These are phyloP conservation scores for Lathamus discolor DNA, from an alignment of 2,113 vertebrate genomes.

Conservation along the genomic window DNA sequence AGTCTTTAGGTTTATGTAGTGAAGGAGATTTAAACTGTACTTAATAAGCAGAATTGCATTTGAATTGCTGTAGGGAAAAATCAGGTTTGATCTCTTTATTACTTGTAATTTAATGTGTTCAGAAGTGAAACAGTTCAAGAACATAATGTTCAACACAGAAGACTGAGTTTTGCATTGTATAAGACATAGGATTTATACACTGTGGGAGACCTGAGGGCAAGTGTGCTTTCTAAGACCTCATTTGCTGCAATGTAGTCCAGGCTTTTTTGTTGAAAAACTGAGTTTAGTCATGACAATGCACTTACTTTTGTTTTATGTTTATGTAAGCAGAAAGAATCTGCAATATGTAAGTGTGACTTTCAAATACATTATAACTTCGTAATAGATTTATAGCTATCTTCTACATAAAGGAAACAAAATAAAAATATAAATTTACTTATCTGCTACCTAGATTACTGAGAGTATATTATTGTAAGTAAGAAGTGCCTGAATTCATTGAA, in stretches of 20 bases:
- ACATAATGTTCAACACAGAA: background rate
- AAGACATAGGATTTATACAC: background rate
- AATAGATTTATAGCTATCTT: background rate
- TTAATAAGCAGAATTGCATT: slow-evolving; percentile 33
- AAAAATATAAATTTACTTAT: background rate
- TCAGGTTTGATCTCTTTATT: slow-evolving; percentile 16
- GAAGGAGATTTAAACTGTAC: slow-evolving; percentile 12
- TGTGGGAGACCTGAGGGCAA: background rate
- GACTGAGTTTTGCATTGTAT: background rate
- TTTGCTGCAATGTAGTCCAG: background rate
- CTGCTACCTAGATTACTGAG: background rate
- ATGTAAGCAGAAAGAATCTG: background rate
- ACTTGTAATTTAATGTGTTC: slow-evolving; percentile 5
- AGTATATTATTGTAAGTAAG: background rate
- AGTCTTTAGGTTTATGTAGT: slow-evolving; percentile 1
- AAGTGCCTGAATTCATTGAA: background rate
- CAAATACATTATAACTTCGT: background rate
- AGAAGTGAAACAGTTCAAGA: slow-evolving; percentile 24
- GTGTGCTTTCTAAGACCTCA: background rate
- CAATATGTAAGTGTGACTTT: background rate
- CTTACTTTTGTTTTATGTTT: background rate
- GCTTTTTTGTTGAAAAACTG: background rate
- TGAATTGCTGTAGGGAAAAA: slow-evolving; percentile 14
- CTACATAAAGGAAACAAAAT: background rate
- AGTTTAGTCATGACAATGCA: background rate